Evolutionary conservation across 2,888 invertebrate genomes (phyloP).

Genomic region (Axea sp.): DNA sequence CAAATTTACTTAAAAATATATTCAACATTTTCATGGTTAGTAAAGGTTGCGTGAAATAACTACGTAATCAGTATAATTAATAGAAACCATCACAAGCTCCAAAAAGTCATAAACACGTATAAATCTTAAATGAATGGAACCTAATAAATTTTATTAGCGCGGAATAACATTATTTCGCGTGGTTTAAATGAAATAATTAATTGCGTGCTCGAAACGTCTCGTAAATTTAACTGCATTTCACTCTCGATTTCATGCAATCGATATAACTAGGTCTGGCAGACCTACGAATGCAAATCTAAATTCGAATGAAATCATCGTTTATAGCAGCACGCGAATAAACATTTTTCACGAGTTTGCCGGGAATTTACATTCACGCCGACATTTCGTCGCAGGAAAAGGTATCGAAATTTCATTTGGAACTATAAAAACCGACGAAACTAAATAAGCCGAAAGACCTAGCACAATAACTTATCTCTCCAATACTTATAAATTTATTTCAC

Average conservation of each 20-base stretch:
- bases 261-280: slow-evolving; percentile 1
- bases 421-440: too few relatives aligned
- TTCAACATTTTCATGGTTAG: too few relatives aligned
- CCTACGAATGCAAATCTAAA: neutral
- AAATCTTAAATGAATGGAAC: neutral
- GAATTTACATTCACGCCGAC: too few relatives aligned
- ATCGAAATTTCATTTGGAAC: too few relatives aligned
- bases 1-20: too few relatives aligned
- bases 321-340: neutral
- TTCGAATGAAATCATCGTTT: neutral
- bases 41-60: too few relatives aligned
- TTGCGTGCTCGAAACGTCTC: slow-evolving; percentile 3
- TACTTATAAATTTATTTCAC: slow-evolving; percentile 38
- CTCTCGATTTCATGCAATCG: slow-evolving; percentile 11
- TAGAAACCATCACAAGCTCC: too few relatives aligned
- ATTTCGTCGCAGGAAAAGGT: too few relatives aligned
- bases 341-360: too few relatives aligned
- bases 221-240: slow-evolving; percentile 11
- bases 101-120: too few relatives aligned
- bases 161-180: neutral
- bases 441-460: slow-evolving; percentile 1
- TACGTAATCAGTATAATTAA: too few relatives aligned
- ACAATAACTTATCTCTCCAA: slow-evolving; percentile 25
- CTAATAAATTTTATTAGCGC: too few relatives aligned
- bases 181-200: slow-evolving; percentile 3